A percentile compares a stretch with the other conserved stretches of the same genome.
Conservation (phyloP, 2,797 vertebrate genomes). For the Mus spretus region DNA sequence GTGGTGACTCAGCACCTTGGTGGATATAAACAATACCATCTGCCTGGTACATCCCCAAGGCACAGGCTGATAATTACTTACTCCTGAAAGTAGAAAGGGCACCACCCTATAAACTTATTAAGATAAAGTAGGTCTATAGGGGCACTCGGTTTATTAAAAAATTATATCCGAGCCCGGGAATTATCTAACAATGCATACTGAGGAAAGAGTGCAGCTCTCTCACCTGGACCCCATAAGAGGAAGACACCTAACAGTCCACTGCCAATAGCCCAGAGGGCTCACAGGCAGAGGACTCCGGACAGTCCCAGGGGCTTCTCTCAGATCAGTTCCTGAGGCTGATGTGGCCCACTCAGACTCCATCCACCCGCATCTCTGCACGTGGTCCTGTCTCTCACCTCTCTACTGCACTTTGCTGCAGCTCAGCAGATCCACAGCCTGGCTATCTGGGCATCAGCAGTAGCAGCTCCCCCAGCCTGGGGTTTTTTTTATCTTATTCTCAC, state of each 20-base stretch:
- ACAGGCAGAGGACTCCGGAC: not conserved
- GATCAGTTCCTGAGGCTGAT: not conserved
- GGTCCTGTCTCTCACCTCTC: not conserved
- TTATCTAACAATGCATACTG: not conserved
- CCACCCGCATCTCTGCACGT: rapidly evolving
- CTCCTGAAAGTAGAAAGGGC: not conserved
- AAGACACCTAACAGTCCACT: not conserved
- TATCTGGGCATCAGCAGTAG: too few species aligned
- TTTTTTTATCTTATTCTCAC: not conserved
- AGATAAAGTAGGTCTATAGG: not conserved
- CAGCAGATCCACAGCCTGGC: too few species aligned
- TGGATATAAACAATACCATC: not conserved
- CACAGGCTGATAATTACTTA: not conserved
- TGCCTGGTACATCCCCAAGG: not conserved
- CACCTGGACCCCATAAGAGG: not conserved
- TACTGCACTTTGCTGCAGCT: not conserved
- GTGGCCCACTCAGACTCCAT: too few species aligned
- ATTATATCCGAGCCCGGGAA: not conserved
- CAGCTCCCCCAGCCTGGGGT: too few species aligned
- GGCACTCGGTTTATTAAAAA: not conserved
- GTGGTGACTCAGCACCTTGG: not conserved
- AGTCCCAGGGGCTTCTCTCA: not conserved
- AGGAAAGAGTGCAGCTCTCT: not conserved
- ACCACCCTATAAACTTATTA: not conserved
- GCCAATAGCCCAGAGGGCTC: not conserved